phyloP scores from a whole-genome alignment of 1,140 invertebrate species.

The Solen grandis region DNA sequence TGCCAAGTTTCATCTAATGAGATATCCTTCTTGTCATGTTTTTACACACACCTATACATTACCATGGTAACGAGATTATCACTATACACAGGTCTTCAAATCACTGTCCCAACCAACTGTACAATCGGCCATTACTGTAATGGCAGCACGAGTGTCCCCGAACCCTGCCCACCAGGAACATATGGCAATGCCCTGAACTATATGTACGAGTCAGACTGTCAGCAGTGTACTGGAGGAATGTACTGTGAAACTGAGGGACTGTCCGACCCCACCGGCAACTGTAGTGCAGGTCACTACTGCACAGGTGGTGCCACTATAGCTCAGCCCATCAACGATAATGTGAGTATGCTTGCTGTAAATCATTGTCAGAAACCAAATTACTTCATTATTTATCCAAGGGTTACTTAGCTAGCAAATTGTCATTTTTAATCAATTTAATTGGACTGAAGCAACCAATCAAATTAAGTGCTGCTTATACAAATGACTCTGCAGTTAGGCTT shows the following conservation, averaged over 20 bases:
- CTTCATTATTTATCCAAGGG: too few species aligned
- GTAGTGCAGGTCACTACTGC: constrained; percentile 76
- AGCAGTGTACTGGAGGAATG: constrained; percentile 71
- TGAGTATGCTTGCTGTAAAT: constrained; percentile 62
- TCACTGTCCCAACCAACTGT: constrained; percentile 72
- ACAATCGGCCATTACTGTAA: constrained; percentile 77
- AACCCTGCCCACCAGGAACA: constrained; percentile 75
- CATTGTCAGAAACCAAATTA: too few species aligned
- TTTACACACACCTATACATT: too few species aligned
- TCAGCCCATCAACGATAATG: constrained; percentile 71
- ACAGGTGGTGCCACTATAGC: constrained; percentile 69
- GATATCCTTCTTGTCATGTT: too few species aligned
- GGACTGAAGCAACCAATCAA: too few species aligned
- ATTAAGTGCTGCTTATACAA: too few species aligned
- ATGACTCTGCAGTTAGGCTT: too few species aligned
- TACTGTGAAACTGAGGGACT: constrained; percentile 74
- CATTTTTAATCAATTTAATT: too few species aligned
- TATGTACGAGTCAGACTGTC: constrained; percentile 67
- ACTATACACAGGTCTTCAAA: constrained; percentile 65
- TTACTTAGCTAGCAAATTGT: too few species aligned
- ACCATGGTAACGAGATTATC: too few species aligned
- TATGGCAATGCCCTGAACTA: constrained; percentile 71
- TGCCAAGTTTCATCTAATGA: too few species aligned
- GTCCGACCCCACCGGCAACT: constrained; percentile 68
- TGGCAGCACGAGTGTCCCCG: constrained; percentile 63